Evolutionary conservation across 2,113 vertebrate genomes (phyloP).

Genomic region (Psilopsiagon aymara): DNA sequence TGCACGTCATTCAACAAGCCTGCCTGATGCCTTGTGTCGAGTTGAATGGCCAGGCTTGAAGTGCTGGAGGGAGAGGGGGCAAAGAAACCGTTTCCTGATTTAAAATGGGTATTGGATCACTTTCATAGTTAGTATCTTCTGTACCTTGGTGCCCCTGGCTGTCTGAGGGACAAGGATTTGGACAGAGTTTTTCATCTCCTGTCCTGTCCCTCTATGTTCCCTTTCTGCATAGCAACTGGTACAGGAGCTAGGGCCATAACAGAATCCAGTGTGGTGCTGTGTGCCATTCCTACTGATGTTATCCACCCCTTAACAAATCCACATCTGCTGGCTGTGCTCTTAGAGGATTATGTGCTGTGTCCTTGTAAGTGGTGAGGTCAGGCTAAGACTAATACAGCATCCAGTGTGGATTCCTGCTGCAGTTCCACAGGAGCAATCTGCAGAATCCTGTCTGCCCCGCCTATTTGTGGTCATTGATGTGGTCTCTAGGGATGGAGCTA

Average conservation of each 20-base stretch:
- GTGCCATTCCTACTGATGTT: not conserved
- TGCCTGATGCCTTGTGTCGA: not conserved
- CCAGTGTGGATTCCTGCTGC: not conserved
- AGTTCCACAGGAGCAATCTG: not conserved
- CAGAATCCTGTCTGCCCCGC: not conserved
- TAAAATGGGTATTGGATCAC: not conserved
- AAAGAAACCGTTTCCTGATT: not conserved
- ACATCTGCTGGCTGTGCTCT: accelerated
- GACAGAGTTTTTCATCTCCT: not conserved
- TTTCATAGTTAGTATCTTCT: not conserved
- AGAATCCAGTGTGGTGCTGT: accelerated
- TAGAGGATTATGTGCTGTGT: not conserved
- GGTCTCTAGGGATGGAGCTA: not conserved
- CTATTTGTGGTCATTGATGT: not conserved
- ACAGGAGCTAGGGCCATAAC: not conserved
- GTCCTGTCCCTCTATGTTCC: accelerated
- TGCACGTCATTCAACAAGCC: not conserved
- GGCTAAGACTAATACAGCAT: not conserved
- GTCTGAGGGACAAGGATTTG: not conserved
- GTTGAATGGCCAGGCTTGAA: not conserved
- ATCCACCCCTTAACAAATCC: accelerated
- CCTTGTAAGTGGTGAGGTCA: not conserved
- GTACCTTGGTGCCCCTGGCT: not conserved
- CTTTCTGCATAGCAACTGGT: not conserved
- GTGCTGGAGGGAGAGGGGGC: not conserved